Evolutionary conservation across 2,113 vertebrate species (phyloP).

Genomic region (Eretmochelys imbricata): DNA sequence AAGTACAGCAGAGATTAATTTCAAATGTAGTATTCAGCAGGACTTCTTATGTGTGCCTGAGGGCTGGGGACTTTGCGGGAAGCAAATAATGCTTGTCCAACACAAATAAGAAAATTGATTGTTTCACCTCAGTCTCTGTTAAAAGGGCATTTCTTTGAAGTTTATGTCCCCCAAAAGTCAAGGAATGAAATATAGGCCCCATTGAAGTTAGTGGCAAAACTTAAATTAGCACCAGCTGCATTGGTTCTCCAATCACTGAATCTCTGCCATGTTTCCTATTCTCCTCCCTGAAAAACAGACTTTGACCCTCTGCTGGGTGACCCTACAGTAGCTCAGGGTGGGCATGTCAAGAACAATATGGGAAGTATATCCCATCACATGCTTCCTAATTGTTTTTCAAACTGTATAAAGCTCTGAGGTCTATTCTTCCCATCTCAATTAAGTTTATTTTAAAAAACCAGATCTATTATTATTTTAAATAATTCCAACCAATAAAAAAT

Average conservation of each 20-base stretch:
- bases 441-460: background rate
- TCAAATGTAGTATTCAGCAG: background rate
- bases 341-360: background rate
- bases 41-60: background rate
- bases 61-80: background rate
- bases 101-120: background rate
- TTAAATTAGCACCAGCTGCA: background rate
- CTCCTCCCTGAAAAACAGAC: background rate
- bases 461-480: background rate
- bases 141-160: rapidly evolving
- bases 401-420: background rate
- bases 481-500: background rate
- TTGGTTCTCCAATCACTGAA: background rate
- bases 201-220: background rate
- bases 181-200: background rate
- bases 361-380: background rate
- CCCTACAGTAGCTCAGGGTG: background rate
- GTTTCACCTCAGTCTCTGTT: background rate
- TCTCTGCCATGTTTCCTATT: background rate
- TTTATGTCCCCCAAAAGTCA: background rate
- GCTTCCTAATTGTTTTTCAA: background rate
- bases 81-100: background rate
- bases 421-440: background rate
- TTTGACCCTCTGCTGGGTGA: background rate
- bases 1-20: background rate